Evolutionary conservation across 2,113 vertebrate genomes (phyloP).

Genomic region (Sylvicapra grimmia): DNA sequence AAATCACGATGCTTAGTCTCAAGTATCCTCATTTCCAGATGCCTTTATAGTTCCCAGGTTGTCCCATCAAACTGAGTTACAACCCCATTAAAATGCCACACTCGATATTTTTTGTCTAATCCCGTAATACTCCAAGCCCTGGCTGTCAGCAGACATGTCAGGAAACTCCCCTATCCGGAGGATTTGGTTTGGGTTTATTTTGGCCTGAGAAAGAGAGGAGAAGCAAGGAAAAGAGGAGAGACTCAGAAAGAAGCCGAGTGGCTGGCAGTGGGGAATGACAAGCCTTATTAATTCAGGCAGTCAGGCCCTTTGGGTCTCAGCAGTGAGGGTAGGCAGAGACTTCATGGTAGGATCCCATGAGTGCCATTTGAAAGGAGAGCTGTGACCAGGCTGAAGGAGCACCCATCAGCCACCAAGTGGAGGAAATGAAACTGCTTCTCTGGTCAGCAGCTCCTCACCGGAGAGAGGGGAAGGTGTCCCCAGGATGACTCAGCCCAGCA

Average conservation of each 20-base stretch:
- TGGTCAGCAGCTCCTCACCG: background rate
- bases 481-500: background rate
- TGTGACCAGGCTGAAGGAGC: constrained; percentile 59
- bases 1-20: background rate
- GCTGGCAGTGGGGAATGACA: background rate
- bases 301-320: background rate
- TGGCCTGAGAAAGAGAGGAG: background rate
- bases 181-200: background rate
- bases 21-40: background rate
- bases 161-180: background rate
- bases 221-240: background rate
- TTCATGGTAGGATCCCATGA: background rate
- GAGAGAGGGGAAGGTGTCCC: background rate
- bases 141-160: background rate
- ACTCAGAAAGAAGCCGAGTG: background rate
- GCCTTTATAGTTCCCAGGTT: background rate
- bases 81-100: constrained; percentile 31
- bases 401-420: constrained; percentile 49
- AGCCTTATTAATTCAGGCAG: background rate
- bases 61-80: constrained; percentile 41
- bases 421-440: constrained; percentile 58
- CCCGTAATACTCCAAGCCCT: background rate
- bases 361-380: constrained; percentile 42
- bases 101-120: constrained; percentile 11
- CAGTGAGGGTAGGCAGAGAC: fast-evolving